Evolutionary conservation across 2,797 vertebrate species (phyloP), one percentile per base, ranked within the genome.

Genomic region (Micromesistius poutassou): DNA sequence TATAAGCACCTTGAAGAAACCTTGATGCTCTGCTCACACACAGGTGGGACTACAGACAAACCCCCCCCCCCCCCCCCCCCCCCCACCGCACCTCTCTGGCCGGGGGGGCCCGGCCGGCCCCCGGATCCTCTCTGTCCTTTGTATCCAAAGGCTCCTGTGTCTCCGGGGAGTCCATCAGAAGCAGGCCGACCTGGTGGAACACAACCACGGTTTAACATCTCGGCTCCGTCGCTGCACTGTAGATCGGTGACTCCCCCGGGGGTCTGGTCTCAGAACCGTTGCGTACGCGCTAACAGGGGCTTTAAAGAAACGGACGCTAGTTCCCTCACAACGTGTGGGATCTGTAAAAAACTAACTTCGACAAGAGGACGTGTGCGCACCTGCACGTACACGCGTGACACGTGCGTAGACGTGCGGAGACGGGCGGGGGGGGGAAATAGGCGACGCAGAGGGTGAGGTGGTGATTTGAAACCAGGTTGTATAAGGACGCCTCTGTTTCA

Each of bases 111-210:
- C 74, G 31, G 79, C 76, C 4, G 12, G 76, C 90, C 91, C 0
- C 4, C 6, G 68, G 0, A 31, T 38, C 93, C 93, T 71, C 36
- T 79, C 4, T 0, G 33, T 1, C 93, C 92, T 70, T 85, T 87
- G 71, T n/a, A 7, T 78, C 93, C 92, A 81, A 3, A n/a, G 25
- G 1, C 62, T 85, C 92, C 92, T 79, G 40, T 25, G 66, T 90
- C 79, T 82, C 92, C 92, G 62, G 0, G 0, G 1, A 0, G 13
- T 74, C 92, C 92, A 71, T 5, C 0, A 5, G n/a, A n/a, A 82
- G 91, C 92, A 77, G 46, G 25, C 0, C n/a, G 0, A 80, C 92
- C 92, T 93, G 46, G 42, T 1, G 80, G 28, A 74, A 30, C 2
- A 75, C 1, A 81, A 19, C 28, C 40, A 42, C 4, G 75, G 36